These are phyloP conservation scores for Stictonetta naevosa DNA, from an alignment of 2,113 vertebrate genomes.

Conservation along the genomic window DNA sequence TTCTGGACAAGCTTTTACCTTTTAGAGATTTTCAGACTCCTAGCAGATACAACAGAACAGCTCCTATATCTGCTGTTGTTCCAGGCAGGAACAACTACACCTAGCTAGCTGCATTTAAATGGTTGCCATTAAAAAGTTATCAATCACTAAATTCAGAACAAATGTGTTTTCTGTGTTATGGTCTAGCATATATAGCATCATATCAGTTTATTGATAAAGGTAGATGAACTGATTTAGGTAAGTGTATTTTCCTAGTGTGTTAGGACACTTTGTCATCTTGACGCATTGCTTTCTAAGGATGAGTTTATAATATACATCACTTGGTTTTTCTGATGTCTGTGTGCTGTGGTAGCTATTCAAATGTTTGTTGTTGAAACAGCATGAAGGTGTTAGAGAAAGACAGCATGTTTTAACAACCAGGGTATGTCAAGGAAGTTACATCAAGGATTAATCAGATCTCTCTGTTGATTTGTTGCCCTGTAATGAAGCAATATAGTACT, in stretches of 20 bases:
- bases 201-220: neutral
- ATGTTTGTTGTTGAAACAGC: constrained; percentile 33
- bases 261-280: neutral
- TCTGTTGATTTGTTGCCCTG: constrained; percentile 7
- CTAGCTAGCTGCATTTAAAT: neutral
- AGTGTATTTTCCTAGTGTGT: neutral
- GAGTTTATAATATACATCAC: neutral
- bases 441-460: constrained; percentile 40
- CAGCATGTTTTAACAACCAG: constrained; percentile 25
- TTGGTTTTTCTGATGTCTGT: neutral
- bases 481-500: constrained; percentile 22
- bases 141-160: neutral
- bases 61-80: neutral
- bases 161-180: neutral
- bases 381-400: neutral
- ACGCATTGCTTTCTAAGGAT: neutral
- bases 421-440: constrained; percentile 33
- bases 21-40: neutral
- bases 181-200: neutral
- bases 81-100: neutral
- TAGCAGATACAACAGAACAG: neutral
- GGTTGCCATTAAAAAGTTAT: neutral
- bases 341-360: constrained; percentile 3
- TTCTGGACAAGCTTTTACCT: neutral
- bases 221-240: neutral